Percentiles rank a stretch among this genome's conserved stretches.
These are phyloP conservation scores for Albula glossodonta DNA, from an alignment of 2,113 vertebrate species.

Conservation along the genomic window DNA sequence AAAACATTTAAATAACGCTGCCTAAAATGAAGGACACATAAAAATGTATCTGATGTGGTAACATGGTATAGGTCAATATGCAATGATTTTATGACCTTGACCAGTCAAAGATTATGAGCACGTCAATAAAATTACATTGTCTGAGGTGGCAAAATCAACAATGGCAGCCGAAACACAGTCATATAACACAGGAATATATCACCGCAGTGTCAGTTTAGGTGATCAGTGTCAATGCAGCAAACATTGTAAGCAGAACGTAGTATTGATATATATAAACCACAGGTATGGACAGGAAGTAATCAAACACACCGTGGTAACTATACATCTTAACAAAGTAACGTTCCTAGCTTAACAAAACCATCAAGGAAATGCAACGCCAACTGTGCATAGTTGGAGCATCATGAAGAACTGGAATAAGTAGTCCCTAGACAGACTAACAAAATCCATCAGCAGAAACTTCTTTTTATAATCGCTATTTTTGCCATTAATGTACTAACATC, in stretches of 20 bases:
- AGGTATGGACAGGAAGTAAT: conserved; percentile 45
- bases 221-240: conserved; percentile 36
- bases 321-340: not conserved
- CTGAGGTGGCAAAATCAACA: conserved; percentile 62
- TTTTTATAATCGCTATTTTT: not conserved
- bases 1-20: conserved; percentile 99
- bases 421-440: not conserved
- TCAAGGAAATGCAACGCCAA: not conserved
- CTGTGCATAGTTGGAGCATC: not conserved
- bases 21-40: conserved; percentile 92
- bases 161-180: not conserved
- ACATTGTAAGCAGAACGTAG: conserved; percentile 54
- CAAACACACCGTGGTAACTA: not conserved
- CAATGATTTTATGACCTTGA: conserved; percentile 78
- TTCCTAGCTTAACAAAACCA: not conserved
- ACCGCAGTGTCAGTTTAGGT: too few species aligned
- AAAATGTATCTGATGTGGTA: conserved; percentile 85
- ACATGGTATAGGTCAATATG: conserved; percentile 58
- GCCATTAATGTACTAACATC: not conserved
- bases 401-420: not conserved
- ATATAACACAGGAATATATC: conserved; percentile 49
- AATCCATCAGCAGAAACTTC: not conserved
- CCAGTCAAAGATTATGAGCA: conserved; percentile 71
- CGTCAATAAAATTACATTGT: conserved; percentile 57
- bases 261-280: conserved; percentile 49